Conservation (phyloP, 2,113 vertebrate species). For the Morone chrysops region DNA sequence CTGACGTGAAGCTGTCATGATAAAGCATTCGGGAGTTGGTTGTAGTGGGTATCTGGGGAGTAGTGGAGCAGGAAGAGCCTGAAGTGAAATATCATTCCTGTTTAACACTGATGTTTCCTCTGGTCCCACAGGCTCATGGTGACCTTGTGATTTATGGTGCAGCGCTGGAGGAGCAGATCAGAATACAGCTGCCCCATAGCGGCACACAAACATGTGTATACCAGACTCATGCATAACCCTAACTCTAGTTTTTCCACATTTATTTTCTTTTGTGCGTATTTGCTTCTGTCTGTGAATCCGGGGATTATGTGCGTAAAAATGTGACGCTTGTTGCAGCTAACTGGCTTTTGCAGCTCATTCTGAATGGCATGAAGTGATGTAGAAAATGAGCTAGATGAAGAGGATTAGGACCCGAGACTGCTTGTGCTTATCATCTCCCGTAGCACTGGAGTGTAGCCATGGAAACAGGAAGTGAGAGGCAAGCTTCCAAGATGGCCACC, state of each 20-base stretch:
- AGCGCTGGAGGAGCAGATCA: constrained; percentile 49
- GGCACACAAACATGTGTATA: constrained; percentile 52
- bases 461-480: constrained; percentile 84
- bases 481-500: constrained; percentile 86
- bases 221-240: constrained; percentile 38
- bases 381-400: constrained; percentile 77
- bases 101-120: constrained; percentile 68
- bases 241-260: background rate
- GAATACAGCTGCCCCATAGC: constrained; percentile 58
- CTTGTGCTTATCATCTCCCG: constrained; percentile 72
- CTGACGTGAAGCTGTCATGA: constrained; percentile 57
- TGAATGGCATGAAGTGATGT: constrained; percentile 77
- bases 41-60: constrained; percentile 60
- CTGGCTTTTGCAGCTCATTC: constrained; percentile 60
- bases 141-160: constrained; percentile 70
- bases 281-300: constrained; percentile 29
- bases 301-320: constrained; percentile 50
- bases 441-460: constrained; percentile 73
- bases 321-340: constrained; percentile 51
- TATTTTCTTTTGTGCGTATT: constrained; percentile 11
- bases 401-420: constrained; percentile 71
- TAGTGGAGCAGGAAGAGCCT: constrained; percentile 61
- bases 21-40: constrained; percentile 34
- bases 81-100: constrained; percentile 70
- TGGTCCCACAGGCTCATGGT: constrained; percentile 59